Evolutionary conservation across 2,888 invertebrate genomes (phyloP).

Genomic region (Pseudanteris insignis): DNA sequence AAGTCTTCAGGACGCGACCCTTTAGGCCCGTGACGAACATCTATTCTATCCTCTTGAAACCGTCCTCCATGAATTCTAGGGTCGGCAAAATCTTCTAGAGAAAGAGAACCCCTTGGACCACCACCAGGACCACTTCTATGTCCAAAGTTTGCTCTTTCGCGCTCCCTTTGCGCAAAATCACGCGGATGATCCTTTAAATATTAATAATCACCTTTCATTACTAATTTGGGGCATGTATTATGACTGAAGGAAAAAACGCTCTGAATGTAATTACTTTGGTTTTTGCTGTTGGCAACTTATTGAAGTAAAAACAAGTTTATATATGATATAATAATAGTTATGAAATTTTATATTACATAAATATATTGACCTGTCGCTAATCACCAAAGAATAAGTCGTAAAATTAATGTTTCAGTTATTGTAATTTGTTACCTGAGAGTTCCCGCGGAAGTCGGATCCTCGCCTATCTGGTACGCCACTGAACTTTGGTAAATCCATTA

Average conservation of each 20-base stretch:
- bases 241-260: too few relatives aligned
- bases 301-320: too few relatives aligned
- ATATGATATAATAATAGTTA: too few relatives aligned
- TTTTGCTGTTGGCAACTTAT: too few relatives aligned
- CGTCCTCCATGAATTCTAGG: conserved; percentile 53
- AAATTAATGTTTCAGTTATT: too few relatives aligned
- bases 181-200: conserved; percentile 27
- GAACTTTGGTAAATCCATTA: conserved; percentile 64
- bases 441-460: conserved; percentile 54
- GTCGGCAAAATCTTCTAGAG: conserved; percentile 57
- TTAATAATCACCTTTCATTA: conserved; percentile 10
- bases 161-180: conserved; percentile 48
- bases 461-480: conserved; percentile 53
- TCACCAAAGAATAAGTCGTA: too few relatives aligned
- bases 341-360: too few relatives aligned
- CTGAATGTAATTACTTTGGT: too few relatives aligned
- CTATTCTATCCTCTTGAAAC: conserved; percentile 58
- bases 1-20: conserved; percentile 59
- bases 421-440: conserved; percentile 42
- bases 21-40: conserved; percentile 55
- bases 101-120: conserved; percentile 36
- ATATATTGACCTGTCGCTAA: too few relatives aligned
- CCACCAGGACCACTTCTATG: conserved; percentile 44
- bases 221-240: too few relatives aligned
- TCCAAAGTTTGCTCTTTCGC: conserved; percentile 54